Base-by-base conservation (phyloP, 35 echinoderm and acorn worm species). In the Lytechinus variegatus region DNA sequence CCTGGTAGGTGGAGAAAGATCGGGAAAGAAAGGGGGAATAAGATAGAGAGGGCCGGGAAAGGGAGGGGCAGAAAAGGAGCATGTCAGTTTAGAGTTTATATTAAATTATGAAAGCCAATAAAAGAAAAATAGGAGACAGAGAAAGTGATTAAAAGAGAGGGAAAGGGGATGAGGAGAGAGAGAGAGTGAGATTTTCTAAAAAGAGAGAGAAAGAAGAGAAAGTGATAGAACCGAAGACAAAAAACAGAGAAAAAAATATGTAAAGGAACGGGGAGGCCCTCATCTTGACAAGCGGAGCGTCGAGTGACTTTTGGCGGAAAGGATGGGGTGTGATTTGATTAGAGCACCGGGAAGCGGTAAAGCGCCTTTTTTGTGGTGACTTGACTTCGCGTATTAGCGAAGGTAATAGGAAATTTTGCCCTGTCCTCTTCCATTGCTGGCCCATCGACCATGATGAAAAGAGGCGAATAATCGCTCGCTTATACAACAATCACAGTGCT, bases 401-500 rank as follows among this genome's bases (percentile, higher is more conserved):
- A 79, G 66, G 66, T 79, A 79, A 79, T 79, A 24, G 66, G 66
- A 19, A 79, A 24, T 79, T 79, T 79, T 16, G 66, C n/a, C 66
- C 66, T 79, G 66, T 19, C 21, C 66, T 79, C 5, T n/a, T 79
- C 66, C 21, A 19, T 79, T 24, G 33, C n/a, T 79, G 66, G 66
- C 66, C 66, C 16, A n/a, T 24, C 66, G 66, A 79, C 66, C 66
- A 79, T 79, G 16, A 79, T 79, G 66, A 79, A 79, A 79, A 79
- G 66, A 24, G 21, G 66, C 66, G 16, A 79, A 24, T 79, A 79
- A 79, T 79, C 66, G 66, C 66, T 79, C 66, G 66, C 66, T 79
- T 79, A 79, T 79, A 79, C 66, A 79, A 79, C 66, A 79, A 79
- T 79, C 66, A 79, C 66, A n/a, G 66, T 79, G 66, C 66, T 79